A percentile compares a stretch with the other conserved stretches of the same genome.
Conservation (phyloP, 2,113 vertebrate genomes). For the Eira barbara region DNA sequence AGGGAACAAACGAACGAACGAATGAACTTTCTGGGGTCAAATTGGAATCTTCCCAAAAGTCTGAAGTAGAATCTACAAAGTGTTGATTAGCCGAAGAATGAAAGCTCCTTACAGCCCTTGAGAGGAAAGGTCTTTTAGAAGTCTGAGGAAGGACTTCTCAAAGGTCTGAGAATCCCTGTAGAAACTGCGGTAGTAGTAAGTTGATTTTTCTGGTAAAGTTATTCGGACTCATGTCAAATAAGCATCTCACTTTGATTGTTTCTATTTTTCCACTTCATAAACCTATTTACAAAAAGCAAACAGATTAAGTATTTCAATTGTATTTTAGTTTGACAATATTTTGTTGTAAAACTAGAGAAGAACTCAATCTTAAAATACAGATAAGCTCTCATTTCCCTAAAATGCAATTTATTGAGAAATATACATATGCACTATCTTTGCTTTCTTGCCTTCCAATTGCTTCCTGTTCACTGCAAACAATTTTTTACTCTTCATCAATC, state of each 20-base stretch:
- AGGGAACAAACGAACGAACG: rapidly evolving
- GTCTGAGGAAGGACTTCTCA: background rate
- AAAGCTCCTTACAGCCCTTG: background rate
- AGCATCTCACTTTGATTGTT: background rate
- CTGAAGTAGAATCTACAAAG: background rate
- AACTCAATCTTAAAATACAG: background rate
- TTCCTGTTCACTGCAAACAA: background rate
- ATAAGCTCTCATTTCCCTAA: background rate
- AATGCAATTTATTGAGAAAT: background rate
- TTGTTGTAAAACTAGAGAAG: background rate
- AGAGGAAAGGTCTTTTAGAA: background rate
- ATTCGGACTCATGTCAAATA: background rate
- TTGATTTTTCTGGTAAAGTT: background rate
- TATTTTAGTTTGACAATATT: background rate
- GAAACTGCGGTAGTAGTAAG: background rate
- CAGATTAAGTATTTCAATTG: background rate
- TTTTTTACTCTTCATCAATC: background rate
- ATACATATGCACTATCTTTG: background rate
- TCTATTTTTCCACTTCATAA: background rate
- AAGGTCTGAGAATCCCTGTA: background rate
- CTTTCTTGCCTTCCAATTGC: background rate
- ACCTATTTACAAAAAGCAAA: background rate
- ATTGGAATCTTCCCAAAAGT: background rate
- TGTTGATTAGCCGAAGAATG: background rate
- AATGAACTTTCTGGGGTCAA: background rate